Conservation (phyloP, 2,797 vertebrate genomes). For the Sparus aurata region DNA sequence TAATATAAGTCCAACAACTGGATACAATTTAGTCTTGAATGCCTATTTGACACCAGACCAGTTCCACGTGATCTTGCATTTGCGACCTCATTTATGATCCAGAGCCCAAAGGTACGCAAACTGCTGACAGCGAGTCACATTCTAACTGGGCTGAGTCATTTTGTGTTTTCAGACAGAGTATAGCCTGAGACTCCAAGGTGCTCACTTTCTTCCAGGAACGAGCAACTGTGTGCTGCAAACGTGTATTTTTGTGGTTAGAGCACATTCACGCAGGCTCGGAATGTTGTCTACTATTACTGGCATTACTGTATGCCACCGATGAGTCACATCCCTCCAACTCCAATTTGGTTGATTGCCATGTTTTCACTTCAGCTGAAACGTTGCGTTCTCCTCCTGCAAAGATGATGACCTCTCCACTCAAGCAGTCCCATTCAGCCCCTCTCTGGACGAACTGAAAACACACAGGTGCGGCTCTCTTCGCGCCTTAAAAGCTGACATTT, state of each 20-base stretch:
- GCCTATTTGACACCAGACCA: no score
- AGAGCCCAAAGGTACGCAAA: not conserved
- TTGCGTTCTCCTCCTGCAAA: not conserved
- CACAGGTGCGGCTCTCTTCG: not conserved
- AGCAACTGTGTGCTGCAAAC: no score
- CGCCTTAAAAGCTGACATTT: constrained; percentile 2
- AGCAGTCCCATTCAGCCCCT: not conserved
- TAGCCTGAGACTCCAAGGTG: not conserved
- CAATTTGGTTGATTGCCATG: constrained; percentile 6
- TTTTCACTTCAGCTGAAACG: not conserved
- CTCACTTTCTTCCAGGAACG: not conserved
- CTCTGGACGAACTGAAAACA: constrained; percentile 3
- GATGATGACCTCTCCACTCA: not conserved
- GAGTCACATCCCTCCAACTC: constrained; percentile 9
- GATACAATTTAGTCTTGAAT: no score
- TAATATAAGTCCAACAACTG: no score
- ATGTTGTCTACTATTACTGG: not conserved
- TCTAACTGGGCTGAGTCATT: no score
- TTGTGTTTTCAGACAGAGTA: not conserved
- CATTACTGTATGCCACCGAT: not conserved
- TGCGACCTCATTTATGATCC: not conserved
- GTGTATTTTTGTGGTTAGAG: not conserved
- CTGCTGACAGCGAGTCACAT: not conserved
- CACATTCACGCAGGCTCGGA: not conserved
- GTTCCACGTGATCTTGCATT: no score